Evolutionary conservation across 2,797 vertebrate species (phyloP).

Genomic region (Eospalax fontanierii): DNA sequence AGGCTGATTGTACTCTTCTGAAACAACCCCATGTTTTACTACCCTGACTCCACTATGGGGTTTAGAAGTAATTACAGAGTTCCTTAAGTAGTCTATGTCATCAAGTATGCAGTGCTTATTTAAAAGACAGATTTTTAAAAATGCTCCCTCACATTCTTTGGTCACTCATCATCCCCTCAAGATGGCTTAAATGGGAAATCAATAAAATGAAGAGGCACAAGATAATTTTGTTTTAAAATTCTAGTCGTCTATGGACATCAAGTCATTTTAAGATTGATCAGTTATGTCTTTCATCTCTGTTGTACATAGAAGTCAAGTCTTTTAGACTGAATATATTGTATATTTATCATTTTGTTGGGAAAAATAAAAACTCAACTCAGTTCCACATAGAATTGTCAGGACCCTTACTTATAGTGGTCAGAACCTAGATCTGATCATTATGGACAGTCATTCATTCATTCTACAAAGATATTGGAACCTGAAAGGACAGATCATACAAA

Average conservation of each 20-base stretch:
- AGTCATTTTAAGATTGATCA: neutral
- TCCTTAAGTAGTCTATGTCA: neutral
- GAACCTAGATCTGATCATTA: neutral
- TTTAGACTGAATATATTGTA: neutral
- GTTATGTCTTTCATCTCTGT: neutral
- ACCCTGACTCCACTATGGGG: neutral
- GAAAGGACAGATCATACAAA: neutral
- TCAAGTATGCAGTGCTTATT: neutral
- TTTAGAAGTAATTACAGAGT: slow-evolving; percentile 10
- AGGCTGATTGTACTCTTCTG: neutral
- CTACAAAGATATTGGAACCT: neutral
- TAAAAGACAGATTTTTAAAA: slow-evolving; percentile 17
- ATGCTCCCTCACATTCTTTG: neutral
- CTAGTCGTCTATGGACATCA: neutral
- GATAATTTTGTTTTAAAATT: slow-evolving; percentile 4
- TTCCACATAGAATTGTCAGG: neutral
- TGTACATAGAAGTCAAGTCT: neutral
- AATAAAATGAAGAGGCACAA: neutral
- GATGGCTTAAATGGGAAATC: neutral
- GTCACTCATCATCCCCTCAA: neutral
- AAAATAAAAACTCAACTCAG: neutral
- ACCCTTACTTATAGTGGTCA: neutral
- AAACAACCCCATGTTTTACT: neutral
- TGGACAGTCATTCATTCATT: neutral
- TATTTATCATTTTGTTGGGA: neutral